These are phyloP conservation scores for Callimorpha dominula DNA, from an alignment of 2,888 invertebrate species.

Conservation along the genomic window DNA sequence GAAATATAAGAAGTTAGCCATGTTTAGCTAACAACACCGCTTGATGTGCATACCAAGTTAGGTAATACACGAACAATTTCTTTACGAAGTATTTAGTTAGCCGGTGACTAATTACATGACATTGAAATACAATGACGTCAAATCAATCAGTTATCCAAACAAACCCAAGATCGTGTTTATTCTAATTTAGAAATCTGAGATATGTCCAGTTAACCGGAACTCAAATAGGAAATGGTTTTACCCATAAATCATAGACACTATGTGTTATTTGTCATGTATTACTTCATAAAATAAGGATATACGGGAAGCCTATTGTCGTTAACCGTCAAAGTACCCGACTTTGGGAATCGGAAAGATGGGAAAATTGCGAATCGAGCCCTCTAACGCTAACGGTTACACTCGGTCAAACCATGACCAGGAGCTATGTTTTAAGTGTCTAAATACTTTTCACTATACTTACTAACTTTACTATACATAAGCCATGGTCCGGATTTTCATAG, in stretches of 20 bases:
- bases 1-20: no score
- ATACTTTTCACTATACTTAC: no score
- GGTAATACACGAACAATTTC: background rate
- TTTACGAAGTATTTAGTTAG: background rate
- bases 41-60: background rate
- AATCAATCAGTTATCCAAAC: background rate
- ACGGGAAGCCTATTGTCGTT: no score
- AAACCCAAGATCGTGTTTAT: conserved; percentile 12
- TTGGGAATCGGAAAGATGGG: no score
- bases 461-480: no score
- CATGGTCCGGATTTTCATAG: no score
- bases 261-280: background rate
- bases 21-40: no score
- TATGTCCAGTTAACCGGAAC: conserved; percentile 10
- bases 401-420: background rate
- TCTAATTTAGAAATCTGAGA: background rate
- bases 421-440: background rate
- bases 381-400: background rate
- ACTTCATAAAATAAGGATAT: background rate
- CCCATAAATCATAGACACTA: background rate
- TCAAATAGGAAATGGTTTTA: conserved; percentile 18
- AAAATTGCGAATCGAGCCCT: no score
- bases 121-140: conserved; percentile 1
- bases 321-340: no score
- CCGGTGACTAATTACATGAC: no score